Conservation (phyloP, 2,888 invertebrate species). For the Morpho deidamia region DNA sequence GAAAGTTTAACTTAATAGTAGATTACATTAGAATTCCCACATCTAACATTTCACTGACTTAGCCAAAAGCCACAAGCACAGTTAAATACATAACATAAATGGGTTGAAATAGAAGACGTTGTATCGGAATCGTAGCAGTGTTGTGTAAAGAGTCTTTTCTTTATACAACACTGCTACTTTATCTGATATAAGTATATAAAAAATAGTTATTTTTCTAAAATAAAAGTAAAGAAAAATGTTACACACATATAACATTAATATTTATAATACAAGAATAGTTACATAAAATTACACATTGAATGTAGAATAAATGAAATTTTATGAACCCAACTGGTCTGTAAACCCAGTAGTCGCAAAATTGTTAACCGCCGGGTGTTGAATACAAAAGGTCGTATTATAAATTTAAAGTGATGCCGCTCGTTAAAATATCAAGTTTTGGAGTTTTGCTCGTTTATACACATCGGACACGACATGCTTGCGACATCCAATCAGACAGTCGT, state of each 20-base stretch:
- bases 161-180: too few relatives aligned
- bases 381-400: slow-evolving; percentile 69
- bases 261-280: slow-evolving; percentile 7
- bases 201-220: too few relatives aligned
- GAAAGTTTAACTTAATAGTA: too few relatives aligned
- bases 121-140: too few relatives aligned
- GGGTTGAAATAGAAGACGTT: too few relatives aligned
- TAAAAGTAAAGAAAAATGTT: background rate
- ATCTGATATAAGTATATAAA: too few relatives aligned
- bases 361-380: slow-evolving; percentile 60
- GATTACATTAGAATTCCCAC: too few relatives aligned
- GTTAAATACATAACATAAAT: too few relatives aligned
- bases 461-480: background rate
- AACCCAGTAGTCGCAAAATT: slow-evolving; percentile 33
- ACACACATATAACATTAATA: background rate
- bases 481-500: too few relatives aligned
- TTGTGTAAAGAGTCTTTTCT: too few relatives aligned
- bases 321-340: slow-evolving; percentile 1
- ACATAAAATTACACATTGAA: slow-evolving; percentile 5
- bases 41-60: too few relatives aligned
- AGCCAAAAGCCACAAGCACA: too few relatives aligned
- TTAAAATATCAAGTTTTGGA: slow-evolving; percentile 39
- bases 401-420: slow-evolving; percentile 64
- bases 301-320: slow-evolving; percentile 1
- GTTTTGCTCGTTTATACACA: slow-evolving; percentile 1